phyloP scores from a whole-genome alignment of 1,140 invertebrate genomes.

The Episyrphus balteatus region DNA sequence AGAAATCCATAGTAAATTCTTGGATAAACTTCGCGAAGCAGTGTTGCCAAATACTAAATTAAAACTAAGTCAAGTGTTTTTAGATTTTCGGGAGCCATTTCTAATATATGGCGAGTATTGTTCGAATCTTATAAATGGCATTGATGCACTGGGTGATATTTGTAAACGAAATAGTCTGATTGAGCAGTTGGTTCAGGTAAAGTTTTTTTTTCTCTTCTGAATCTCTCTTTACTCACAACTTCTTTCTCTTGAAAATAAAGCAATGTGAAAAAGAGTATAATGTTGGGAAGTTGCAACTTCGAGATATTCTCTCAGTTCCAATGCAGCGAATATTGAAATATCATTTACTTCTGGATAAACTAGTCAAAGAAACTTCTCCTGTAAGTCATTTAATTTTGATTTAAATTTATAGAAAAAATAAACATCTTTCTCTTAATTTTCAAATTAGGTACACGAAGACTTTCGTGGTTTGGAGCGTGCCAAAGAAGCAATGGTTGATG shows the following conservation, averaged over 20 bases:
- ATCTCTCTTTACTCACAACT: slow-evolving; percentile 30
- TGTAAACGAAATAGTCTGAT: slow-evolving; percentile 45
- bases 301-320: slow-evolving; percentile 90
- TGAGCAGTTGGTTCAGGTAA: slow-evolving; percentile 27
- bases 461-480: slow-evolving; percentile 71
- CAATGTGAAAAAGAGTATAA: slow-evolving; percentile 87
- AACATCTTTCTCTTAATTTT: neutral
- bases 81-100: slow-evolving; percentile 81
- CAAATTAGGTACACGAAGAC: slow-evolving; percentile 61
- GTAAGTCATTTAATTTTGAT: slow-evolving; percentile 49
- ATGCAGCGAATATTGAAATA: slow-evolving; percentile 98
- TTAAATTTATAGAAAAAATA: no score
- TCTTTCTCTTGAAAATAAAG: slow-evolving; percentile 40
- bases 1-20: slow-evolving; percentile 76
- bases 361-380: slow-evolving; percentile 79
- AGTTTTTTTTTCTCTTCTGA: neutral
- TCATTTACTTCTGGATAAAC: slow-evolving; percentile 82
- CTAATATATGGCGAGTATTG: slow-evolving; percentile 94
- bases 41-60: slow-evolving; percentile 39
- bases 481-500: slow-evolving; percentile 93
- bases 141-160: slow-evolving; percentile 62
- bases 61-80: slow-evolving; percentile 65
- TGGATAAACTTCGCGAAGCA: slow-evolving; percentile 65
- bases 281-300: slow-evolving; percentile 86
- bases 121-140: slow-evolving; percentile 76